These are phyloP conservation scores for Acronicta leporina DNA, from an alignment of 2,888 invertebrate genomes.

Conservation along the genomic window DNA sequence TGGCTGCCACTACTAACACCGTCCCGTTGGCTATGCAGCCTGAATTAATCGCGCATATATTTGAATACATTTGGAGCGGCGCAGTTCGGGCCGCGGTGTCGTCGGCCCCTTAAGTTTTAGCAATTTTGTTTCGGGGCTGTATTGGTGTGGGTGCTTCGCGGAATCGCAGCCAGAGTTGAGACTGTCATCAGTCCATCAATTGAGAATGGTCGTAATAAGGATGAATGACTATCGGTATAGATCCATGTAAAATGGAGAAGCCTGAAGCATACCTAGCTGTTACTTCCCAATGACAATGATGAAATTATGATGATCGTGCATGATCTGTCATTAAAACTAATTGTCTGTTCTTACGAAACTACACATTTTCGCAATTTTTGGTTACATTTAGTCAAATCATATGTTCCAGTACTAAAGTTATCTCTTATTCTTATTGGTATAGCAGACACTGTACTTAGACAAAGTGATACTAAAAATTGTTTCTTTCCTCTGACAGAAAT, in stretches of 20 bases:
- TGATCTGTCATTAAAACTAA: background rate
- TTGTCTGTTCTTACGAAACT: no score
- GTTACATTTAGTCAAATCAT: background rate
- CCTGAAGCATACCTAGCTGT: slow-evolving; percentile 1
- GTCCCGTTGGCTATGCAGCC: slow-evolving; percentile 89
- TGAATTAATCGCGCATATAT: slow-evolving; percentile 90
- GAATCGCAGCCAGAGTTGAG: slow-evolving; percentile 16
- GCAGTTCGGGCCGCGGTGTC: slow-evolving; percentile 83
- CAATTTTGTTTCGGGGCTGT: slow-evolving; percentile 77
- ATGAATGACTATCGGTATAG: slow-evolving; percentile 8
- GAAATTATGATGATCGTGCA: background rate
- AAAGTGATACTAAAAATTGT: no score
- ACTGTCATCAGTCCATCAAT: slow-evolving; percentile 25
- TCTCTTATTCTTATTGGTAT: no score
- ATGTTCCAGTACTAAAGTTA: background rate
- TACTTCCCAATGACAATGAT: slow-evolving; percentile 3
- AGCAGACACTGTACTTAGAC: no score
- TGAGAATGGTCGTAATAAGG: background rate
- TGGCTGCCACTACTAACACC: slow-evolving; percentile 89
- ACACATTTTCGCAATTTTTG: no score
- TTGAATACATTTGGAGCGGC: slow-evolving; percentile 86
- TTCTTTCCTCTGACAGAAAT: no score
- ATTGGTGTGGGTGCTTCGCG: slow-evolving; percentile 38
- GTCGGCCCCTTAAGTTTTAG: slow-evolving; percentile 87
- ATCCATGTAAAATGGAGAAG: slow-evolving; percentile 9